Conservation (phyloP, 2,113 vertebrate species). For the Alligator mississippiensis region DNA sequence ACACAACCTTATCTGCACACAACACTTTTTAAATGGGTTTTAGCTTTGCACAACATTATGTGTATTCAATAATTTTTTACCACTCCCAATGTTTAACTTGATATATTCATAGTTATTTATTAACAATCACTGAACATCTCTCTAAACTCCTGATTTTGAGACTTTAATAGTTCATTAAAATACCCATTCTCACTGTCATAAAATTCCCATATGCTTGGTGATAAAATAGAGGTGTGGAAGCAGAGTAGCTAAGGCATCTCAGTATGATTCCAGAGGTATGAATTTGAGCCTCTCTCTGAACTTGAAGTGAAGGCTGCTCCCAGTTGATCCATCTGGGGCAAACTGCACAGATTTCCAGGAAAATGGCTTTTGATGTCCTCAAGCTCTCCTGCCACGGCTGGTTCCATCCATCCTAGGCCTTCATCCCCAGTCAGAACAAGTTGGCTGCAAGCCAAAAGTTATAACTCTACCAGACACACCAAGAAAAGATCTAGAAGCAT, state of each 20-base stretch:
- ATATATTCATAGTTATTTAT: background rate
- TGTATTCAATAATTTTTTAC: background rate
- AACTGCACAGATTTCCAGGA: too few species aligned
- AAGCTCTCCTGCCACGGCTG: too few species aligned
- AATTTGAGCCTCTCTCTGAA: background rate
- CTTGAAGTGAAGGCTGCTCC: accelerated
- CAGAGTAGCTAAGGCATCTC: background rate
- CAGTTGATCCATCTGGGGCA: background rate
- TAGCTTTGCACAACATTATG: background rate
- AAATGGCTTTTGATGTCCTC: too few species aligned
- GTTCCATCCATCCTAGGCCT: too few species aligned
- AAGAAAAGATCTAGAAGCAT: too few species aligned
- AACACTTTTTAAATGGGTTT: background rate
- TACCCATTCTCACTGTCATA: background rate
- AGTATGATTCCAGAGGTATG: background rate
- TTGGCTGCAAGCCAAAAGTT: too few species aligned
- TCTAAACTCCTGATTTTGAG: background rate
- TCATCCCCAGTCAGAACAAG: too few species aligned
- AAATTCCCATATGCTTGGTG: background rate
- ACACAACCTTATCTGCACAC: background rate
- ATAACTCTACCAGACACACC: too few species aligned
- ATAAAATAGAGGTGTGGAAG: background rate
- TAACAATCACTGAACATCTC: background rate
- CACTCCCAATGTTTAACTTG: background rate
- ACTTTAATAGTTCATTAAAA: background rate